Percentiles rank a stretch among this genome's conserved stretches.
phyloP scores from a whole-genome alignment of 2,113 vertebrate genomes.

The Sula dactylatra region DNA sequence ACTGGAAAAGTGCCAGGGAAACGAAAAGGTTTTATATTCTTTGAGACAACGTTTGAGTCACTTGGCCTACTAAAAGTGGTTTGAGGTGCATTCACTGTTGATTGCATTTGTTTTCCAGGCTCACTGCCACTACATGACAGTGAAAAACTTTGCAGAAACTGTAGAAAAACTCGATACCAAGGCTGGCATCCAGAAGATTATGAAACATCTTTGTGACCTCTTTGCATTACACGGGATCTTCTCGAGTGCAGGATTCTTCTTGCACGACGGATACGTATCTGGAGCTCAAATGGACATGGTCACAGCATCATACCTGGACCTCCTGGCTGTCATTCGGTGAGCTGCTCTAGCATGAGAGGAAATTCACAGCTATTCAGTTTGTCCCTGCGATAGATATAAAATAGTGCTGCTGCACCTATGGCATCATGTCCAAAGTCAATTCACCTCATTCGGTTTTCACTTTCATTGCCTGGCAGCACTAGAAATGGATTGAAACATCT shows the following conservation, averaged over 20 bases:
- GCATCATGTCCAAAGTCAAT: slow-evolving; percentile 5
- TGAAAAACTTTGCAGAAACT: slow-evolving; percentile 71
- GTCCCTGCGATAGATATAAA: neutral
- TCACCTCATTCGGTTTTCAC: neutral
- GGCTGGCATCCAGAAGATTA: slow-evolving; percentile 64
- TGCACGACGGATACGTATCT: slow-evolving; percentile 71
- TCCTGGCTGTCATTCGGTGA: slow-evolving; percentile 75
- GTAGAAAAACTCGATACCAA: slow-evolving; percentile 57
- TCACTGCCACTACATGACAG: slow-evolving; percentile 73
- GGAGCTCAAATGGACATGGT: slow-evolving; percentile 71
- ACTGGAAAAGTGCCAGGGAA: slow-evolving; percentile 9
- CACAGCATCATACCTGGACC: slow-evolving; percentile 70
- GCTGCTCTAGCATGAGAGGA: neutral
- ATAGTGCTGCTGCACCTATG: slow-evolving; percentile 7
- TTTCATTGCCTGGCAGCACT: slow-evolving; percentile 8
- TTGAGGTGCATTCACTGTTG: slow-evolving; percentile 5
- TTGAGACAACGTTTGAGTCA: slow-evolving; percentile 11
- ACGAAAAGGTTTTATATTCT: slow-evolving; percentile 47
- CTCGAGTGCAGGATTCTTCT: slow-evolving; percentile 64
- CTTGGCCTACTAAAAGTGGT: slow-evolving; percentile 17
- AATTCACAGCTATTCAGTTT: neutral
- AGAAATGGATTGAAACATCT: neutral
- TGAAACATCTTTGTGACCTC: slow-evolving; percentile 77
- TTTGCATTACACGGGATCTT: slow-evolving; percentile 74
- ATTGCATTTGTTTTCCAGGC: slow-evolving; percentile 67